These are phyloP conservation scores for Eupithecia insigniata DNA, from an alignment of 2,888 invertebrate genomes.

Conservation along the genomic window DNA sequence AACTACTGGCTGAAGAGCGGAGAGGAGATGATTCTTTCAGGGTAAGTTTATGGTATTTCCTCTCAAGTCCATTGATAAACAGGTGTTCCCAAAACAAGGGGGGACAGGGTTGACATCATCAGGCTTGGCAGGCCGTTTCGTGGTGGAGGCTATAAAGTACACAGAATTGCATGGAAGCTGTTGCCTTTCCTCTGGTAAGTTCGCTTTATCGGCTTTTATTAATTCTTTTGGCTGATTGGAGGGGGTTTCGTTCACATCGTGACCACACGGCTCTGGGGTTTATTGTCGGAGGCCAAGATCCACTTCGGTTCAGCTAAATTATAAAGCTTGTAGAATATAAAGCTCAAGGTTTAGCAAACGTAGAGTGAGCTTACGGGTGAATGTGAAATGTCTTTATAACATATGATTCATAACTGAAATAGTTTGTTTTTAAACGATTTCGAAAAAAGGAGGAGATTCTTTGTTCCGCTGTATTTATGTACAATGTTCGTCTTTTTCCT, in stretches of 20 bases:
- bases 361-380: neutral
- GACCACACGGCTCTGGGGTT: neutral
- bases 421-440: too few species aligned
- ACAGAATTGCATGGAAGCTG: too few species aligned
- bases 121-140: too few species aligned
- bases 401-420: too few species aligned
- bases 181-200: too few species aligned
- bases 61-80: neutral
- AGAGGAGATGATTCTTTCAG: slow-evolving; percentile 86
- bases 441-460: too few species aligned
- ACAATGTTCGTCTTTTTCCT: too few species aligned
- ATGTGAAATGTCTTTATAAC: neutral
- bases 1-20: slow-evolving; percentile 87
- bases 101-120: too few species aligned
- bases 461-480: too few species aligned
- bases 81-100: neutral
- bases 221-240: too few species aligned
- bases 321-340: neutral
- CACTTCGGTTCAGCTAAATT: neutral
- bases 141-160: too few species aligned
- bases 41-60: slow-evolving; percentile 66
- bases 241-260: neutral
- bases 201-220: too few species aligned
- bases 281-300: neutral
- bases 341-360: neutral